Evolutionary conservation across 2,888 invertebrate species (phyloP).

Genomic region (Dioctria linearis): DNA sequence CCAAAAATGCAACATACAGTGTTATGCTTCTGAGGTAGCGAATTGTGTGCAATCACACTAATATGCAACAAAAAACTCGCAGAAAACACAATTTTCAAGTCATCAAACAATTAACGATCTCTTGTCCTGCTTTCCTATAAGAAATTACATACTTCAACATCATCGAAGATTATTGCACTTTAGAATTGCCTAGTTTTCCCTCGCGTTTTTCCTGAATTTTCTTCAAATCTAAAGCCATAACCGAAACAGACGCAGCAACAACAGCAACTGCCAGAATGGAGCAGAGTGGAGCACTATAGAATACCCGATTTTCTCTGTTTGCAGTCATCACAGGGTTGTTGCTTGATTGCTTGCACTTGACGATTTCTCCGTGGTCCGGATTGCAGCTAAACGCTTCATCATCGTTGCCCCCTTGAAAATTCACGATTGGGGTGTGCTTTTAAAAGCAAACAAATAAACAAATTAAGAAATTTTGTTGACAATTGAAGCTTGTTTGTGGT

Average conservation of each 20-base stretch:
- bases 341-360: background rate
- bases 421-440: background rate
- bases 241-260: too few species aligned
- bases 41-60: too few species aligned
- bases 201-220: background rate
- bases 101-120: conserved; percentile 14
- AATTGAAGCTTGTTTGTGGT: conserved; percentile 38
- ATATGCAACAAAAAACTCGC: background rate
- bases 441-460: conserved; percentile 14
- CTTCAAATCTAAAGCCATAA: background rate
- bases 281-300: background rate
- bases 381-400: too few species aligned
- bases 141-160: background rate
- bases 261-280: background rate
- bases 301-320: conserved; percentile 13
- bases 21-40: too few species aligned
- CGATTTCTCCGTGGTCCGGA: background rate
- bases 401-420: too few species aligned
- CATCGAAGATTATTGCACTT: conserved; percentile 12
- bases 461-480: conserved; percentile 37
- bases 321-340: background rate
- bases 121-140: background rate
- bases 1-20: too few species aligned
- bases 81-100: conserved; percentile 3
- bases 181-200: background rate